A percentile compares a stretch with the other conserved stretches of the same genome.
Evolutionary conservation across 2,113 vertebrate species (phyloP).

Genomic region (Cettia cetti): DNA sequence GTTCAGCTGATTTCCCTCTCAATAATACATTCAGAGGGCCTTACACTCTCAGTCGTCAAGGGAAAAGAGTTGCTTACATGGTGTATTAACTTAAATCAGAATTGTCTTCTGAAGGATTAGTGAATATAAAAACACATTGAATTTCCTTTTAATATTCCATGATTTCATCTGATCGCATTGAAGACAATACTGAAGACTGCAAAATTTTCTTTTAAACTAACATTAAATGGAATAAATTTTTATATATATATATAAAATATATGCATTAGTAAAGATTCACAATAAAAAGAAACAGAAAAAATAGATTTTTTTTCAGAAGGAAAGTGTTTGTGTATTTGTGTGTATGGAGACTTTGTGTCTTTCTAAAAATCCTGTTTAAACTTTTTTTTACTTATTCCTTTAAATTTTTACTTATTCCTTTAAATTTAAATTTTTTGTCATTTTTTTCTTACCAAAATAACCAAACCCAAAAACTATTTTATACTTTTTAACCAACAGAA

Average conservation of each 20-base stretch:
- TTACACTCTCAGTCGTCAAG: not conserved
- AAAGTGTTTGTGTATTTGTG: not conserved
- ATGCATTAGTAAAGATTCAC: not conserved
- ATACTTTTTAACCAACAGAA: not conserved
- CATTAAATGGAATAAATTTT: not conserved
- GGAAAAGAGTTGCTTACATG: not conserved
- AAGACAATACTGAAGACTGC: not conserved
- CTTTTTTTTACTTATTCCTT: too few relatives aligned
- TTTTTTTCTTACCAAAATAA: not conserved
- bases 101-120: not conserved
- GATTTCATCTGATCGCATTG: not conserved
- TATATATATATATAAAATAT: not conserved
- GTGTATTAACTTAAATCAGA: not conserved
- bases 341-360: not conserved
- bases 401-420: not conserved
- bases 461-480: accelerated
- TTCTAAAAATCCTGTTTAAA: not conserved
- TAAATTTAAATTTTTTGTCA: not conserved
- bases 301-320: not conserved
- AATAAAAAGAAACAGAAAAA: not conserved
- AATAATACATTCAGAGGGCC: slow-evolving; percentile 26
- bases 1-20: not conserved
- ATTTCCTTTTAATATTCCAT: not conserved
- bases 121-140: not conserved
- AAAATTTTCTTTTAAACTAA: not conserved